phyloP scores from a whole-genome alignment of 2,113 vertebrate species.

The Oryzias curvinotus region DNA sequence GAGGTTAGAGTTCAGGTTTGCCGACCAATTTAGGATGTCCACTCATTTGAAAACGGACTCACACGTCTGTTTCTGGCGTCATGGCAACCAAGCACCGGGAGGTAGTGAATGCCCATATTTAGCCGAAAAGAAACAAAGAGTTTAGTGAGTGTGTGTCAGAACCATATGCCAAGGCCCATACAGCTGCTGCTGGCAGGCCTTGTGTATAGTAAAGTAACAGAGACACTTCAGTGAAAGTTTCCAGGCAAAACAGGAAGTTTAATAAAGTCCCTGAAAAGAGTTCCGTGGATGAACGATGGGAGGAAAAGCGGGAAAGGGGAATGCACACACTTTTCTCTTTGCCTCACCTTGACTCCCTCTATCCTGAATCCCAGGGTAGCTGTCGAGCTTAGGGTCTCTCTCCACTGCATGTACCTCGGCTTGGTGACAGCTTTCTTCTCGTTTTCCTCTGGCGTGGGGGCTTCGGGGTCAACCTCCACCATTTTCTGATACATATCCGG shows the following conservation, averaged over 20 bases:
- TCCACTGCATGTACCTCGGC: slow-evolving; percentile 98
- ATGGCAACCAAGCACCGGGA: slow-evolving; percentile 66
- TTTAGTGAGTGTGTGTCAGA: slow-evolving; percentile 59
- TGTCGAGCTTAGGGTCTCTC: slow-evolving; percentile 96
- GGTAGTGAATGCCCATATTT: slow-evolving; percentile 66
- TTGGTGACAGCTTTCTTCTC: slow-evolving; percentile 89
- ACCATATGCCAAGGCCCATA: slow-evolving; percentile 68
- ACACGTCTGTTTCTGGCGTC: slow-evolving; percentile 47
- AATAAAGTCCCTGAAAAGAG: slow-evolving; percentile 42
- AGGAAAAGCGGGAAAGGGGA: slow-evolving; percentile 48
- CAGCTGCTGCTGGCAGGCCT: slow-evolving; percentile 75
- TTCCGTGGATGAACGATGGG: slow-evolving; percentile 20
- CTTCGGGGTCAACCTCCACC: slow-evolving; percentile 90
- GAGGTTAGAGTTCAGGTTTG: too few species aligned
- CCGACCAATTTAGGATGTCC: background rate
- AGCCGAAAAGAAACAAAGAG: slow-evolving; percentile 40
- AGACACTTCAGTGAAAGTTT: slow-evolving; percentile 55
- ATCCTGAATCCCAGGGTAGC: slow-evolving; percentile 94
- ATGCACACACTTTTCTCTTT: slow-evolving; percentile 4
- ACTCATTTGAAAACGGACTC: slow-evolving; percentile 17
- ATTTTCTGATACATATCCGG: slow-evolving; percentile 99
- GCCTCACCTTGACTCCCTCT: slow-evolving; percentile 94
- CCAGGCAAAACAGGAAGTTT: slow-evolving; percentile 66
- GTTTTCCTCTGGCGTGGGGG: slow-evolving; percentile 86
- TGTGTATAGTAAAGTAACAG: slow-evolving; percentile 60